Evolutionary conservation across 2,797 vertebrate genomes (phyloP).

Genomic region (Hyperoplus lanceolatus): DNA sequence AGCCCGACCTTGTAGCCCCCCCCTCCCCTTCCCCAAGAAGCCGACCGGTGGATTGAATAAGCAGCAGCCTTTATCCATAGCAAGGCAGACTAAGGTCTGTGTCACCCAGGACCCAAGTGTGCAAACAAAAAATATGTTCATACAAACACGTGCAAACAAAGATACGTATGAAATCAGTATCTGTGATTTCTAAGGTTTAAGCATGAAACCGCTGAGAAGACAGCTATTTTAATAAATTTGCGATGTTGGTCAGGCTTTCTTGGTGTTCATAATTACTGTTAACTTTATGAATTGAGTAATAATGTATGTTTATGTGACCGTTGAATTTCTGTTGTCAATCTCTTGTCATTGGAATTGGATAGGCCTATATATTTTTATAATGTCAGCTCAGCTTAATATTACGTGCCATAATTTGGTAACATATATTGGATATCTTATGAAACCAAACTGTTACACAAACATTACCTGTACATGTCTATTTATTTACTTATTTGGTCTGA

Average conservation of each 20-base stretch:
- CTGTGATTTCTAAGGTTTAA: constrained; percentile 7
- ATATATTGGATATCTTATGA: neutral
- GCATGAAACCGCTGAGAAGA: neutral
- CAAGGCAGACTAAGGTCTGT: constrained; percentile 34
- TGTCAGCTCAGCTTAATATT: neutral
- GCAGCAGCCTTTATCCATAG: constrained; percentile 45
- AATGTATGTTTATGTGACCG: neutral
- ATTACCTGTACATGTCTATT: neutral
- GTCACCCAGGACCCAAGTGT: constrained; percentile 25
- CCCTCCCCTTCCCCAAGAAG: constrained; percentile 10
- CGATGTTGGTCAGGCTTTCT: neutral
- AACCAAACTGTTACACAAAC: neutral
- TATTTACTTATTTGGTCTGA: neutral
- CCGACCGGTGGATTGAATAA: constrained; percentile 52
- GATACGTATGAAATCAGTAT: constrained; percentile 25
- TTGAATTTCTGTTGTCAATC: neutral
- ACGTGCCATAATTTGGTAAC: neutral
- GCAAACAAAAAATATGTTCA: neutral
- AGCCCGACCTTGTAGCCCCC: constrained; percentile 72
- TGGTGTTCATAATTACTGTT: neutral
- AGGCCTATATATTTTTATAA: neutral
- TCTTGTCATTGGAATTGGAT: neutral
- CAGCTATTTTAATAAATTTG: too few relatives aligned
- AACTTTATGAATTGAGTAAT: neutral
- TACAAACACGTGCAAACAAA: constrained; percentile 26